phyloP scores from a whole-genome alignment of 2,797 vertebrate genomes.

The Etheostoma perlongum region DNA sequence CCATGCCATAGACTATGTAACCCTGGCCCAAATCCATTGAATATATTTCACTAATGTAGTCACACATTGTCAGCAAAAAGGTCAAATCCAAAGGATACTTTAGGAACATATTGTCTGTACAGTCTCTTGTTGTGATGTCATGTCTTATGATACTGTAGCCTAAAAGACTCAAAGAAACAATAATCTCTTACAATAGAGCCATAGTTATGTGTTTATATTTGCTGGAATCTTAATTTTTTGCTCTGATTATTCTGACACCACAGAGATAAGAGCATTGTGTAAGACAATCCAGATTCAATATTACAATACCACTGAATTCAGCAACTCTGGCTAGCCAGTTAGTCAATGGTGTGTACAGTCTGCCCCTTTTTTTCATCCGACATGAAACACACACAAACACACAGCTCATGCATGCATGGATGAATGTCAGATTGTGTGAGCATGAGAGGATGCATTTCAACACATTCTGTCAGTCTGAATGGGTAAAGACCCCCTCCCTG shows the following conservation, averaged over 20 bases:
- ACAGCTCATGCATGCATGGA: slow-evolving; percentile 43
- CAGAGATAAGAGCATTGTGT: background rate
- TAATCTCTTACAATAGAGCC: background rate
- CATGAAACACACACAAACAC: slow-evolving; percentile 25
- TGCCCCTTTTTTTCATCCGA: slow-evolving; percentile 18
- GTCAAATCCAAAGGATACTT: background rate
- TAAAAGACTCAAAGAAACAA: background rate
- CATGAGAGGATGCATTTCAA: slow-evolving; percentile 31
- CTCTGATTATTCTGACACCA: background rate
- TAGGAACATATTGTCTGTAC: background rate
- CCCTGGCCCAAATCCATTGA: background rate
- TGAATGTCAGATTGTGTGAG: slow-evolving; percentile 33
- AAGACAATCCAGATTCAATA: background rate
- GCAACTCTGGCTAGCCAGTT: background rate
- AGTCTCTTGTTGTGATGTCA: background rate
- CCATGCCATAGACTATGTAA: background rate
- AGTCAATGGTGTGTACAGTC: slow-evolving; percentile 22
- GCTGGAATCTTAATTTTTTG: background rate
- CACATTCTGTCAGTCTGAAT: slow-evolving; percentile 30
- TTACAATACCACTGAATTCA: slow-evolving; percentile 25
- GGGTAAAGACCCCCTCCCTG: background rate
- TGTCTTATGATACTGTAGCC: background rate
- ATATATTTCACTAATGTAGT: background rate
- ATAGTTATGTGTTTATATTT: background rate
- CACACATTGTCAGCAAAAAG: background rate